Percentiles rank a stretch among this genome's conserved stretches.
phyloP scores from a whole-genome alignment of 2,888 invertebrate species.

The Volucella bombylans region DNA sequence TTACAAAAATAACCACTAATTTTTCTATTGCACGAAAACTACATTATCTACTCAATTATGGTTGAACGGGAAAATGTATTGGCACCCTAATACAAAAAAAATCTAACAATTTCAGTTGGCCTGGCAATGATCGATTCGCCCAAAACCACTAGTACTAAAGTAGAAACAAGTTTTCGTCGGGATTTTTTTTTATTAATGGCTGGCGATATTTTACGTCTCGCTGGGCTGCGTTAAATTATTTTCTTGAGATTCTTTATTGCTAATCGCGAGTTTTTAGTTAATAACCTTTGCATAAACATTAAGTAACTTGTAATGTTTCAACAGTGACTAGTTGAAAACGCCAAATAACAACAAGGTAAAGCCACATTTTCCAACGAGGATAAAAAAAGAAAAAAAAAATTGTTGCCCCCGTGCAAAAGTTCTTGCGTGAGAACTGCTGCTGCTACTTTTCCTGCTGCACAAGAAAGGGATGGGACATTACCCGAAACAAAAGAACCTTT shows the following conservation, averaged over 20 bases:
- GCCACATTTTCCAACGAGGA: constrained; percentile 37
- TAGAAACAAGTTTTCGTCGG: constrained; percentile 67
- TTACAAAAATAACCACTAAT: not conserved
- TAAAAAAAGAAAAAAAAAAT: constrained; percentile 11
- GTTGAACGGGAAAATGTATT: not conserved
- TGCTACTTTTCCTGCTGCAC: constrained; percentile 45
- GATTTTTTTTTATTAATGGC: constrained; percentile 69
- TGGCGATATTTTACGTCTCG: constrained; percentile 73
- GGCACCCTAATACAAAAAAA: constrained; percentile 17
- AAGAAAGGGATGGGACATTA: constrained; percentile 66
- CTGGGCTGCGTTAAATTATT: constrained; percentile 60
- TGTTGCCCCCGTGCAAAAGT: constrained; percentile 40
- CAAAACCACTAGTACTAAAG: constrained; percentile 53
- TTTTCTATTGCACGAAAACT: not conserved
- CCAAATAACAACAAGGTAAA: constrained; percentile 60
- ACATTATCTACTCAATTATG: constrained; percentile 1
- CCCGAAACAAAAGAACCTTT: constrained; percentile 68
- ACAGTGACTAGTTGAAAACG: constrained; percentile 40
- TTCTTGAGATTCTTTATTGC: constrained; percentile 46
- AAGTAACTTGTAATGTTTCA: constrained; percentile 58
- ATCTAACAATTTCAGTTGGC: not conserved
- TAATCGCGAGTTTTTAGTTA: constrained; percentile 57
- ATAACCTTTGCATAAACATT: constrained; percentile 36
- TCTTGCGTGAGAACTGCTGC: constrained; percentile 59
- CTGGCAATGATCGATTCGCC: constrained; percentile 35